Conservation (phyloP, 2,113 vertebrate genomes). For the rabbit (Oryctolagus cuniculus) region mOryCun1.1 NC_091435.1:6768001-6768500, state of each 20-base stretch:
- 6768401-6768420: too few relatives aligned
- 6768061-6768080: too few relatives aligned
- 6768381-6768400: too few relatives aligned
- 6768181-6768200: neutral
- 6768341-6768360: too few relatives aligned
- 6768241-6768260: neutral
- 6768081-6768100: neutral
- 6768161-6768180: neutral
- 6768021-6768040: neutral
- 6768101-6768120: neutral
- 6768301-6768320: too few relatives aligned
- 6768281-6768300: neutral
- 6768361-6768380: too few relatives aligned
- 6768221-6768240: neutral
- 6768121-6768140: neutral
- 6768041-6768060: accelerated
- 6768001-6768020: neutral
- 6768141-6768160: too few relatives aligned
- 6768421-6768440: too few relatives aligned
- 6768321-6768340: too few relatives aligned
- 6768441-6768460: too few relatives aligned
- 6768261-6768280: neutral
- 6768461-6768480: too few relatives aligned
- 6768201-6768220: neutral
- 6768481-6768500: too few relatives aligned